A percentile compares a stretch with the other conserved stretches of the same genome.
Evolutionary conservation across 2,113 vertebrate species (phyloP).

Genomic region (Brachionichthys hirsutus): DNA sequence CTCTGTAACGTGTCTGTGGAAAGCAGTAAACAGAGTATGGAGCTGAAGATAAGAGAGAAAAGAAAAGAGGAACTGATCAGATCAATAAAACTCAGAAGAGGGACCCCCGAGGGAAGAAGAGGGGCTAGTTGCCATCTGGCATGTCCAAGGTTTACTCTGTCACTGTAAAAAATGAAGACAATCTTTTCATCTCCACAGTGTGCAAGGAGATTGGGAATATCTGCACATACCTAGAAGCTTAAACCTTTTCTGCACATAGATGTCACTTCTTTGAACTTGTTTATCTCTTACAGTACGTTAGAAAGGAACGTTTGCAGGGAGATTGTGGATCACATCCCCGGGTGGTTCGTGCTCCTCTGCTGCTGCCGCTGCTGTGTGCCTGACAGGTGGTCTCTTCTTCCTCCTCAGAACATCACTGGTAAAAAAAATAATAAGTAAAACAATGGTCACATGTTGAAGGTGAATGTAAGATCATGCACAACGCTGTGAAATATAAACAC

Average conservation of each 20-base stretch:
- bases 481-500: not conserved
- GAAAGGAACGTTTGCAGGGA: conserved; percentile 36
- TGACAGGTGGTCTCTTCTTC: conserved; percentile 23
- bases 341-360: conserved; percentile 2
- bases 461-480: not conserved
- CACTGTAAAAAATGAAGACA: too few species aligned
- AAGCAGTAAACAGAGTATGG: not conserved
- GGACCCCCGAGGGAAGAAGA: conserved; percentile 31
- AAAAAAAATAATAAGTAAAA: conserved; percentile 1
- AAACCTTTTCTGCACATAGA: conserved; percentile 6
- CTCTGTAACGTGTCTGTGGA: too few species aligned
- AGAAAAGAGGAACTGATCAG: conserved; percentile 27
- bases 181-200: not conserved
- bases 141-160: conserved; percentile 3
- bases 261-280: conserved; percentile 16
- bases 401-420: not conserved
- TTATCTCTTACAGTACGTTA: conserved; percentile 60
- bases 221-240: not conserved
- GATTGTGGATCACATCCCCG: conserved; percentile 30
- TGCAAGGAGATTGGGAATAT: conserved; percentile 2
- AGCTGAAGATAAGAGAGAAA: conserved; percentile 10
- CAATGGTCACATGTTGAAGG: not conserved
- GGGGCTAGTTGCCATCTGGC: conserved; percentile 54
- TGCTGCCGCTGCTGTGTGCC: conserved; percentile 14
- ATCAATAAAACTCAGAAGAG: conserved; percentile 68